These are phyloP conservation scores for Ceramica pisi DNA, from an alignment of 2,888 invertebrate species.

Conservation along the genomic window DNA sequence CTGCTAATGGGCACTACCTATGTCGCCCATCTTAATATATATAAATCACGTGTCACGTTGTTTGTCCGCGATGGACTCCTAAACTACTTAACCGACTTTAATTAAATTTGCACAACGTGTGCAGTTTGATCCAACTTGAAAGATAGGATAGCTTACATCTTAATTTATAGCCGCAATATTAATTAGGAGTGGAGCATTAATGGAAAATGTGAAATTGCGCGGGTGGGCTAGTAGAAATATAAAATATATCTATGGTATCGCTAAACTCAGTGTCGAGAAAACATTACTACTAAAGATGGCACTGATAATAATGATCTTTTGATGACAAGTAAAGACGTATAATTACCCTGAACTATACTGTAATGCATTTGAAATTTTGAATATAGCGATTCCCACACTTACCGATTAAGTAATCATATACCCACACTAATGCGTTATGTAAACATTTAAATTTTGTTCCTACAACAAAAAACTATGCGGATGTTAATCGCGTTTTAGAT, in stretches of 20 bases:
- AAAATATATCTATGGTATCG: too few relatives aligned
- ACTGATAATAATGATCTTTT: conserved; percentile 11
- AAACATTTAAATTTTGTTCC: not conserved
- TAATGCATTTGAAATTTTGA: not conserved
- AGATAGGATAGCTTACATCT: too few relatives aligned
- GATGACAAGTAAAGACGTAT: conserved; percentile 8
- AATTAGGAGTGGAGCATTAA: too few relatives aligned
- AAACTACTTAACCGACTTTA: too few relatives aligned
- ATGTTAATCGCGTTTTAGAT: conserved; percentile 41
- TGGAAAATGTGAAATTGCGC: too few relatives aligned
- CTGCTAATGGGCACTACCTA: conserved; percentile 1
- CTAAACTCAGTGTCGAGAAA: not conserved
- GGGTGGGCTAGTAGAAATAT: too few relatives aligned
- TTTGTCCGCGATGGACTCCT: too few relatives aligned
- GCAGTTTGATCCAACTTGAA: too few relatives aligned
- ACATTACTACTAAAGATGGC: not conserved
- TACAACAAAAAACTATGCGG: conserved; percentile 26
- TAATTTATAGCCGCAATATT: too few relatives aligned
- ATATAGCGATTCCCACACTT: conserved; percentile 10
- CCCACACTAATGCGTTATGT: not conserved
- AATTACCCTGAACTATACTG: not conserved
- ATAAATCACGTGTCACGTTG: too few relatives aligned
- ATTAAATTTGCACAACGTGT: too few relatives aligned
- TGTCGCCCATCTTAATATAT: too few relatives aligned
- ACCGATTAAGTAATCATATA: conserved; percentile 4